Evolutionary conservation across 2,113 vertebrate genomes (phyloP).

Genomic region (Oryzias woworae): DNA sequence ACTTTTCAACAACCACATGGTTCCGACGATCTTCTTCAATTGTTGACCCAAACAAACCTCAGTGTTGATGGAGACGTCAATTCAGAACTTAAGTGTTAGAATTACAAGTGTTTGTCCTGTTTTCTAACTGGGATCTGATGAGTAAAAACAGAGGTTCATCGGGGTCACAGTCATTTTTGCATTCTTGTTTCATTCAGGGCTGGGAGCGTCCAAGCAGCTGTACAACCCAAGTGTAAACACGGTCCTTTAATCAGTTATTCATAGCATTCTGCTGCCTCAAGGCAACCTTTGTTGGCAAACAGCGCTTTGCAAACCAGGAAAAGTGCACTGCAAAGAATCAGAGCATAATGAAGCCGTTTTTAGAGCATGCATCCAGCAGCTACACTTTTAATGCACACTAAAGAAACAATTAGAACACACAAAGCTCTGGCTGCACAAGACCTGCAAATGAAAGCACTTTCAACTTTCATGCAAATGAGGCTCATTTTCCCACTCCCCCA

Average conservation of each 20-base stretch:
- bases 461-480: conserved; percentile 46
- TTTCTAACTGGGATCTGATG: neutral
- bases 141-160: neutral
- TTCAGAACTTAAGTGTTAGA: no score
- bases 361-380: conserved; percentile 36
- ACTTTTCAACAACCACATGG: no score
- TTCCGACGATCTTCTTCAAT: no score
- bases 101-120: no score
- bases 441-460: conserved; percentile 47
- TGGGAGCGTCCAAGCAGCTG: conserved; percentile 21
- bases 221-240: conserved; percentile 37
- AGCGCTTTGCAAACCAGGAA: conserved; percentile 45
- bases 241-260: conserved; percentile 58
- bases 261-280: conserved; percentile 41
- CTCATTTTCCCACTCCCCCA: conserved; percentile 7
- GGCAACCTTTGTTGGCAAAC: conserved; percentile 50
- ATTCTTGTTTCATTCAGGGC: conserved; percentile 23
- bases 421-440: conserved; percentile 38
- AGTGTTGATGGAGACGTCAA: no score
- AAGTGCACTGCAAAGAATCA: conserved; percentile 39
- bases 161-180: neutral
- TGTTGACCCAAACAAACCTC: no score
- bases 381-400: conserved; percentile 41
- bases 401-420: conserved; percentile 53
- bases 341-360: conserved; percentile 52